Percentiles rank a stretch among this genome's conserved stretches.
These are phyloP conservation scores for Tretioscincus oriximinensis DNA, from an alignment of 2,113 vertebrate species.

Conservation along the genomic window DNA sequence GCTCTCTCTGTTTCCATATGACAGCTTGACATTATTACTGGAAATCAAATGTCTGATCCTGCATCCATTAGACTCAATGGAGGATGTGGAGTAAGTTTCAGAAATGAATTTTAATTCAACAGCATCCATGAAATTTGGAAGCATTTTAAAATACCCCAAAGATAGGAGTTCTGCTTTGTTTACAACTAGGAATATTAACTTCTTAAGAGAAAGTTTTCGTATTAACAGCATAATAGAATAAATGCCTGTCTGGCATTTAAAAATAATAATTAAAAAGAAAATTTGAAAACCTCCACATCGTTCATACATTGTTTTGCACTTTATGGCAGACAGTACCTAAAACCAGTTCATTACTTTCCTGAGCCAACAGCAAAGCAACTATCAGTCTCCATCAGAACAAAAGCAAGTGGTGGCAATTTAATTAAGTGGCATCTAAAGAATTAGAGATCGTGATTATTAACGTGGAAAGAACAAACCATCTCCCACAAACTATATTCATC, in stretches of 20 bases:
- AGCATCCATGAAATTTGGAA: not conserved
- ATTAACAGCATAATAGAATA: slow-evolving; percentile 39
- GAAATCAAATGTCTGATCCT: not conserved
- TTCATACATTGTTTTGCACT: slow-evolving; percentile 42
- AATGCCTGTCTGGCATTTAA: slow-evolving; percentile 36
- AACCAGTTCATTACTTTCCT: slow-evolving; percentile 60
- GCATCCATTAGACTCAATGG: not conserved
- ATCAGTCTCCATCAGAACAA: slow-evolving; percentile 33
- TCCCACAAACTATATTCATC: slow-evolving; percentile 10
- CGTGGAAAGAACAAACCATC: slow-evolving; percentile 50
- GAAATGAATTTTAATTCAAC: not conserved
- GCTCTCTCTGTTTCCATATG: not conserved
- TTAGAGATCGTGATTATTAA: slow-evolving; percentile 48
- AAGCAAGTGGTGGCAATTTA: slow-evolving; percentile 49
- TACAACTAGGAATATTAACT: slow-evolving; percentile 45
- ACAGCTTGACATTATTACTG: slow-evolving; percentile 1
- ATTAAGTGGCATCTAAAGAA: slow-evolving; percentile 63
- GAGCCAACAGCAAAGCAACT: slow-evolving; percentile 35
- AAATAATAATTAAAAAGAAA: slow-evolving; percentile 19
- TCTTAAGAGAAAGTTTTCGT: slow-evolving; percentile 35
- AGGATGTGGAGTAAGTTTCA: not conserved
- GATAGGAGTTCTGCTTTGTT: slow-evolving; percentile 45
- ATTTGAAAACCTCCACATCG: slow-evolving; percentile 28
- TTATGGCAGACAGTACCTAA: slow-evolving; percentile 52
- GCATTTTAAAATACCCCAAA: slow-evolving; percentile 52